These are phyloP conservation scores for Lepus europaeus DNA, from an alignment of 2,113 vertebrate genomes.

Conservation along the genomic window DNA sequence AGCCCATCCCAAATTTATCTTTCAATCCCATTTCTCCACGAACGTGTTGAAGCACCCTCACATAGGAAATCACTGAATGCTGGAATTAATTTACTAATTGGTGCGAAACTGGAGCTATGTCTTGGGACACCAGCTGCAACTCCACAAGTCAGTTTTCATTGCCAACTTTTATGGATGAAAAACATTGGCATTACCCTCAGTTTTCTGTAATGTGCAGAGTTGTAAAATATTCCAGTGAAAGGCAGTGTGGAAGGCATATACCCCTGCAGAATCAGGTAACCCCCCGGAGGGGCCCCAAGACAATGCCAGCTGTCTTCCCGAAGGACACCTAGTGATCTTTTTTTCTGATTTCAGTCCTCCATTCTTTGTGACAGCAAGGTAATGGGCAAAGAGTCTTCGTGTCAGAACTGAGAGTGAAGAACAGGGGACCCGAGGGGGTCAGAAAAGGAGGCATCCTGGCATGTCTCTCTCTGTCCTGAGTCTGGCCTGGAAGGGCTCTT, in stretches of 20 bases:
- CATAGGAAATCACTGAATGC: background rate
- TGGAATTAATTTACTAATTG: conserved; percentile 35
- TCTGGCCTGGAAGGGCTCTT: conserved; percentile 12
- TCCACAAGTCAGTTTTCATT: background rate
- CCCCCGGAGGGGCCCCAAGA: background rate
- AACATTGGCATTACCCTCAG: conserved; percentile 52
- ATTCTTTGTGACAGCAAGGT: conserved; percentile 33
- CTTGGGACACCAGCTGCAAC: background rate
- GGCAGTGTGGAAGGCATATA: background rate
- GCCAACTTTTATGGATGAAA: conserved; percentile 32
- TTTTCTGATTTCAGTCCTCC: background rate
- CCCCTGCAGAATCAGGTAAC: background rate
- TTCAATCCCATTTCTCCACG: no score
- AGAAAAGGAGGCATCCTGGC: background rate
- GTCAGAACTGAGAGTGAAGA: background rate
- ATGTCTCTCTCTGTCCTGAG: background rate
- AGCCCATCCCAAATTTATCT: no score
- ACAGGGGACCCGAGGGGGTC: background rate
- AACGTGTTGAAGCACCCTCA: background rate
- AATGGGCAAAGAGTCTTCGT: background rate
- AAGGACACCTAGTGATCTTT: background rate
- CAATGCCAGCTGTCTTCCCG: background rate
- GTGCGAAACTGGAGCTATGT: conserved; percentile 10
- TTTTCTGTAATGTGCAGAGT: conserved; percentile 53
- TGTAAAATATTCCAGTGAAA: conserved; percentile 49